Conservation (phyloP, 2,888 invertebrate species). For the Drosophila eohydei region DNA sequence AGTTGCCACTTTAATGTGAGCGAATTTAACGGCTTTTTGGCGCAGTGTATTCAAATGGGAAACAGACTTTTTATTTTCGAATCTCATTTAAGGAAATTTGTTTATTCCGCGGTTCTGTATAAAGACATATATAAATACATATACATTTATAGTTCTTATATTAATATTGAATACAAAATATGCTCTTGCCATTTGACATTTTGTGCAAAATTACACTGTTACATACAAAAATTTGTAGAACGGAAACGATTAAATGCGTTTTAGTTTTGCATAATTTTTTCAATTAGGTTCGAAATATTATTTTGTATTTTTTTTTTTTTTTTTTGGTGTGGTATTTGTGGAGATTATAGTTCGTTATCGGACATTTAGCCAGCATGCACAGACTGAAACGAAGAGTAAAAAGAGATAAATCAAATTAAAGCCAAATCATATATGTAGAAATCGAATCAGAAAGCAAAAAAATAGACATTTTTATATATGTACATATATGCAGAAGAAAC, state of each 20-base stretch:
- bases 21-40: neutral
- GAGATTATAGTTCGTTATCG: constrained; percentile 55
- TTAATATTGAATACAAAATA: constrained; percentile 71
- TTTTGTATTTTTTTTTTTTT: constrained; percentile 1
- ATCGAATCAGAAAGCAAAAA: constrained; percentile 29
- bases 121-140: constrained; percentile 71
- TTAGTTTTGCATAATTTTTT: constrained; percentile 46
- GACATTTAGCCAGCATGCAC: constrained; percentile 85
- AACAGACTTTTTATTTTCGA: neutral
- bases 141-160: constrained; percentile 57
- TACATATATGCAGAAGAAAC: constrained; percentile 41
- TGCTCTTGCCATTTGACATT: constrained; percentile 51
- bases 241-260: constrained; percentile 63
- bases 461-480: constrained; percentile 23
- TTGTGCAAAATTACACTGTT: constrained; percentile 62
- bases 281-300: constrained; percentile 28
- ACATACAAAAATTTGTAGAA: constrained; percentile 50
- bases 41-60: constrained; percentile 8
- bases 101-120: constrained; percentile 63
- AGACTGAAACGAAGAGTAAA: constrained; percentile 84
- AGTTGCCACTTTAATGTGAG: constrained; percentile 9
- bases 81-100: constrained; percentile 43
- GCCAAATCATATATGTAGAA: constrained; percentile 50
- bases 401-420: constrained; percentile 70
- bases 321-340: constrained; percentile 36